Conservation (phyloP, 2,888 invertebrate species). For the Temnothorax unifasciatus region DNA sequence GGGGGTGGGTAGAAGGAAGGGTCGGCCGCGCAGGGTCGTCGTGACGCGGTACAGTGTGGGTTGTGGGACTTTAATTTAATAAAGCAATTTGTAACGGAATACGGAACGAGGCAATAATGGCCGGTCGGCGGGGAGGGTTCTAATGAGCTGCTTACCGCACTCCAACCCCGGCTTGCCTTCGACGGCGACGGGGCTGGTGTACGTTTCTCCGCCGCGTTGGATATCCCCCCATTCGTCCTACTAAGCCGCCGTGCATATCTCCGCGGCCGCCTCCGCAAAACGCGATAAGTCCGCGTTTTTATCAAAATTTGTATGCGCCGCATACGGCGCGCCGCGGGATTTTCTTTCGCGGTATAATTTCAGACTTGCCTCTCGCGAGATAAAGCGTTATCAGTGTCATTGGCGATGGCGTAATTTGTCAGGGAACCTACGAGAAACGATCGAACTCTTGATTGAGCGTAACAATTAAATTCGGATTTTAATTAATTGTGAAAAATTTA, state of each 20-base stretch:
- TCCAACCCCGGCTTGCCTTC: constrained; percentile 68
- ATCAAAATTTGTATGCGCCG: constrained; percentile 62
- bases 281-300: constrained; percentile 70
- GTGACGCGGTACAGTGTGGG: constrained; percentile 78
- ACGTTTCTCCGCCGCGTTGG: constrained; percentile 62
- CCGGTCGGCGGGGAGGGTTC: constrained; percentile 85
- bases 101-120: constrained; percentile 87
- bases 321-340: background rate
- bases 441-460: background rate
- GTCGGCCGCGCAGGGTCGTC: constrained; percentile 72
- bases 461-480: background rate
- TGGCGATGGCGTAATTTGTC: background rate
- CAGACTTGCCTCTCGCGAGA: background rate
- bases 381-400: constrained; percentile 17
- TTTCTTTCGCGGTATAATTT: constrained; percentile 42
- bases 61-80: constrained; percentile 86
- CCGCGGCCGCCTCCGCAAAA: constrained; percentile 62
- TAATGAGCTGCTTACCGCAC: constrained; percentile 86
- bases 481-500: background rate
- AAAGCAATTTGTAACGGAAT: constrained; percentile 87
- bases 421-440: background rate
- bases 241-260: constrained; percentile 73
- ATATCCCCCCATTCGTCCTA: constrained; percentile 74
- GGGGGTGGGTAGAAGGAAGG: constrained; percentile 50
- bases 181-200: constrained; percentile 61